phyloP scores from a whole-genome alignment of 2,888 invertebrate species.

The Scrobipalpa atriplicella region DNA sequence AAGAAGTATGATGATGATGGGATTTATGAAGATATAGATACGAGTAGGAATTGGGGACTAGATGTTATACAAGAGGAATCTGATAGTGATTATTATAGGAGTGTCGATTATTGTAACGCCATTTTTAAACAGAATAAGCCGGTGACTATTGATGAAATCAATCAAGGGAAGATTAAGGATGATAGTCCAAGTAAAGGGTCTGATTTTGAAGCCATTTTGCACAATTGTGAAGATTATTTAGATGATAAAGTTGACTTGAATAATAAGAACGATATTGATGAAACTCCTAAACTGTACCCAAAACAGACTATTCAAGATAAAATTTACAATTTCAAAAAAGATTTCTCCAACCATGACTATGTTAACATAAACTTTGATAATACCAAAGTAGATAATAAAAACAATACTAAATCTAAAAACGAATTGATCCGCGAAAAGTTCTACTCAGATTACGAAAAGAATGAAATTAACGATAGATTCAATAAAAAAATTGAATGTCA shows the following conservation, averaged over 20 bases:
- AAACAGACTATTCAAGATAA: constrained; percentile 64
- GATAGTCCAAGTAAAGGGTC: constrained; percentile 38
- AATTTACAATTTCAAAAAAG: constrained; percentile 74
- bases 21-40: constrained; percentile 69
- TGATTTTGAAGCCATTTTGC: constrained; percentile 54
- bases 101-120: constrained; percentile 70
- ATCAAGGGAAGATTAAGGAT: constrained; percentile 39
- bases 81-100: constrained; percentile 76
- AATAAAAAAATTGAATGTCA: constrained; percentile 75
- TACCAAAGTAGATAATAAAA: constrained; percentile 38
- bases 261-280: constrained; percentile 28
- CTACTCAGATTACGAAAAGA: constrained; percentile 63
- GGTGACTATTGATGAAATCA: constrained; percentile 44
- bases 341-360: constrained; percentile 70
- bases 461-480: constrained; percentile 63
- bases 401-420: constrained; percentile 61
- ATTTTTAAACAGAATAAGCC: constrained; percentile 43
- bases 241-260: constrained; percentile 36
- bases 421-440: constrained; percentile 68
- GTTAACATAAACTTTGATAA: constrained; percentile 61
- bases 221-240: constrained; percentile 57
- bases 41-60: constrained; percentile 57
- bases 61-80: constrained; percentile 77
- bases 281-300: constrained; percentile 58
- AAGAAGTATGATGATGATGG: constrained; percentile 60